These are phyloP conservation scores for Leucoraja erinaceus DNA, from an alignment of 2,113 vertebrate species.

Conservation along the genomic window DNA sequence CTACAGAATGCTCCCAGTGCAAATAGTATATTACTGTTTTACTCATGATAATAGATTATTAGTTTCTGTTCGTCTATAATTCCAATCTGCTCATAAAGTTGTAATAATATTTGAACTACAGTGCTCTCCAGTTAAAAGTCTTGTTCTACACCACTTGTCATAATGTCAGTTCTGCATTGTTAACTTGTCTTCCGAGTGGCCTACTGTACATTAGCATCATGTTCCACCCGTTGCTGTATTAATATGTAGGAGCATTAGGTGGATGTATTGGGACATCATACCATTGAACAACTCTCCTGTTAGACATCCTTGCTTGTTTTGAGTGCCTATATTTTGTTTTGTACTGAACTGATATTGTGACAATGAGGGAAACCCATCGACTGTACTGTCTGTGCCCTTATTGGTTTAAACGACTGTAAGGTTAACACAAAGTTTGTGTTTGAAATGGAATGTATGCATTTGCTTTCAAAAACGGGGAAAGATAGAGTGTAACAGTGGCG, in stretches of 20 bases:
- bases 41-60: constrained; percentile 36
- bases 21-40: constrained; percentile 27
- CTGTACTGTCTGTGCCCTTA: no score
- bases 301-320: no score
- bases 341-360: no score
- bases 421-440: no score
- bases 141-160: neutral
- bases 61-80: constrained; percentile 32
- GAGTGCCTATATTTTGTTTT: no score
- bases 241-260: neutral
- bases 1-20: constrained; percentile 31
- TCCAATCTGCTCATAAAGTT: constrained; percentile 31
- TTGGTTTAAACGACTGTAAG: no score
- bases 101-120: constrained; percentile 29
- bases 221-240: neutral
- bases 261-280: neutral
- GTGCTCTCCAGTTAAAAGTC: neutral
- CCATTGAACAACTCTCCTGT: no score
- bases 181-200: neutral
- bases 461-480: no score
- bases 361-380: no score
- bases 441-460: no score
- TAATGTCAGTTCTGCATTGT: constrained; percentile 11
- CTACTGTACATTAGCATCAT: neutral
- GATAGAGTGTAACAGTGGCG: neutral